A percentile compares a stretch with the other conserved stretches of the same genome.
Conservation (phyloP, 1,140 invertebrate genomes). For the Zaprionus lachaisei region DNA sequence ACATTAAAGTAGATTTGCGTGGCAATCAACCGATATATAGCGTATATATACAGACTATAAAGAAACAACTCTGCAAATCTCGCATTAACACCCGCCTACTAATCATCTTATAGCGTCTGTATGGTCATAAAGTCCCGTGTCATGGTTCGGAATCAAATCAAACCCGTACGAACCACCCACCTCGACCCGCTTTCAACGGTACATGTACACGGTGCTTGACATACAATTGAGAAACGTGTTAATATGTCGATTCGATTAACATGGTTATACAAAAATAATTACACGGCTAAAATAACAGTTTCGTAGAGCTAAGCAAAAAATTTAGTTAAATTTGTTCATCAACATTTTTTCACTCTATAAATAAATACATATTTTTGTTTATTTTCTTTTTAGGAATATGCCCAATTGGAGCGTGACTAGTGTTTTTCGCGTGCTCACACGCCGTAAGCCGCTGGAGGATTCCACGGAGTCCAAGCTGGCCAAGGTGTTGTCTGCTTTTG, state of each 20-base stretch:
- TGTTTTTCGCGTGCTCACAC: slow-evolving; percentile 70
- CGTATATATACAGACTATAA: slow-evolving; percentile 7
- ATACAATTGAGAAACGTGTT: slow-evolving; percentile 61
- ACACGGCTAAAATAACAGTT: slow-evolving; percentile 20
- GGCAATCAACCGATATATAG: slow-evolving; percentile 4
- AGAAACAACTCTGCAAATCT: slow-evolving; percentile 46
- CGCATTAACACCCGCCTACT: slow-evolving; percentile 72
- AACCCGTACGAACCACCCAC: slow-evolving; percentile 16
- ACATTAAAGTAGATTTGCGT: slow-evolving; percentile 53
- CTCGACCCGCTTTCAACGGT: slow-evolving; percentile 13
- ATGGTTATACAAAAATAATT: slow-evolving; percentile 47
- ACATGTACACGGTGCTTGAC: slow-evolving; percentile 16
- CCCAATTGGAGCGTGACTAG: slow-evolving; percentile 70
- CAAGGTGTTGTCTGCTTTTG: slow-evolving; percentile 91
- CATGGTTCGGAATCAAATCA: neutral
- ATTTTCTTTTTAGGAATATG: slow-evolving; percentile 59
- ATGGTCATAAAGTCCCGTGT: slow-evolving; percentile 42
- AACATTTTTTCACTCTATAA: slow-evolving; percentile 1
- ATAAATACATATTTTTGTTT: neutral
- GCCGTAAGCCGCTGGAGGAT: slow-evolving; percentile 78
- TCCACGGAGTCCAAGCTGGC: slow-evolving; percentile 87
- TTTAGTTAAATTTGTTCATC: slow-evolving; percentile 5
- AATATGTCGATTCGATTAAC: slow-evolving; percentile 72
- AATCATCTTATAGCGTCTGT: slow-evolving; percentile 60
- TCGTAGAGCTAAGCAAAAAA: slow-evolving; percentile 55